These are phyloP conservation scores for Uropsilus gracilis DNA, from an alignment of 2,113 vertebrate species.

Conservation along the genomic window DNA sequence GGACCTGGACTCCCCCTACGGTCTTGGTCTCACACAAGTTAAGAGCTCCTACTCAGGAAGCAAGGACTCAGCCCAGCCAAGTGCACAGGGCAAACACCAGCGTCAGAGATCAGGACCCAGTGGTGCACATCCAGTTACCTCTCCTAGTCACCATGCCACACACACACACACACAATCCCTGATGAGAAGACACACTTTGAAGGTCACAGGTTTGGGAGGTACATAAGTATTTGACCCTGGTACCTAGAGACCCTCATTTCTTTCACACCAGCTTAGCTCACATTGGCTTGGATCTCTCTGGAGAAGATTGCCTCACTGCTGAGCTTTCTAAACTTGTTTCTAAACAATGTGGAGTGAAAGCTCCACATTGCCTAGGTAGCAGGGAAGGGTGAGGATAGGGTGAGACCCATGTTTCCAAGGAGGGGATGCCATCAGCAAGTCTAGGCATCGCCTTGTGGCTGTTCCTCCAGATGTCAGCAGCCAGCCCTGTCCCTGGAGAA, in stretches of 20 bases:
- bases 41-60: conserved; percentile 13
- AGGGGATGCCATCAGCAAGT: background rate
- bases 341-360: too few species aligned
- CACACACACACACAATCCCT: background rate
- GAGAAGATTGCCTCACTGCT: background rate
- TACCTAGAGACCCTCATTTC: background rate
- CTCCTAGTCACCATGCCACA: too few species aligned
- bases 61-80: background rate
- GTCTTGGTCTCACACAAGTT: conserved; percentile 26
- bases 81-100: background rate
- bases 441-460: background rate
- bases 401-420: background rate
- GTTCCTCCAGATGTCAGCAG: background rate
- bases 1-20: conserved; percentile 29
- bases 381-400: background rate
- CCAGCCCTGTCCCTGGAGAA: background rate
- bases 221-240: background rate
- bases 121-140: background rate
- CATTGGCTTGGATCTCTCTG: background rate
- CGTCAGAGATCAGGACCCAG: background rate
- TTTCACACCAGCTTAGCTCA: background rate
- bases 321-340: background rate
- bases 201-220: background rate
- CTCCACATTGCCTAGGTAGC: background rate
- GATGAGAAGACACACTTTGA: background rate